These are phyloP conservation scores for Varroa destructor DNA, from an alignment of 1,140 invertebrate species.

Conservation along the genomic window DNA sequence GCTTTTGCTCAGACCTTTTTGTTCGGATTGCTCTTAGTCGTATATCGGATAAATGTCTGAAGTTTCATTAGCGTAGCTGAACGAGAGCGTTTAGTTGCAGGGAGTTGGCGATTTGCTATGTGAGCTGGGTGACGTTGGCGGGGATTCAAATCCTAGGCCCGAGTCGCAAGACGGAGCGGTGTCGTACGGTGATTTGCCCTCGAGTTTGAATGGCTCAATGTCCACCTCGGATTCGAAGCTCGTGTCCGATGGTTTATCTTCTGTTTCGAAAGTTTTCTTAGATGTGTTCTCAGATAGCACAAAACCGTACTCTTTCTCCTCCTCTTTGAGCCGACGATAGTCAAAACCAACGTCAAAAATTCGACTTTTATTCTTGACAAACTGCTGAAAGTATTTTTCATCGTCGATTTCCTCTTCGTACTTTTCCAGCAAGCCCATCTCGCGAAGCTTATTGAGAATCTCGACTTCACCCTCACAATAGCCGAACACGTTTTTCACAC, in stretches of 20 bases:
- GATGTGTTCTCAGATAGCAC: not conserved
- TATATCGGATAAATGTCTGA: too few relatives aligned
- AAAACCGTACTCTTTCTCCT: not conserved
- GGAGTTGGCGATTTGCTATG: constrained; percentile 26
- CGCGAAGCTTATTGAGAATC: not conserved
- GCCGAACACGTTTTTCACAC: constrained; percentile 21
- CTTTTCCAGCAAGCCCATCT: constrained; percentile 12
- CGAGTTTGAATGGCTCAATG: constrained; percentile 2
- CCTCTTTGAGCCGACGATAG: not conserved
- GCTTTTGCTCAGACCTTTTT: too few relatives aligned
- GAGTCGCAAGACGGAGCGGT: constrained; percentile 12
- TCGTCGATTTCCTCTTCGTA: constrained; percentile 20
- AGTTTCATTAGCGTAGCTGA: too few relatives aligned
- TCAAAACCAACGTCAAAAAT: constrained; percentile 4
- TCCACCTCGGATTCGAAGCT: constrained; percentile 28
- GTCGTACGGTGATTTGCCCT: constrained; percentile 6
- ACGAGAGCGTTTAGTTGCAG: too few relatives aligned
- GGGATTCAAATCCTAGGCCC: constrained; percentile 13
- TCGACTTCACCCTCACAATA: constrained; percentile 14
- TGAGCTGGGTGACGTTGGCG: constrained; percentile 16
- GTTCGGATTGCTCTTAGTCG: too few relatives aligned
- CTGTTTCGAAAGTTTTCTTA: constrained; percentile 43
- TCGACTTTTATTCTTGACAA: constrained; percentile 21
- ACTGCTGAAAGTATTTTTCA: constrained; percentile 4
- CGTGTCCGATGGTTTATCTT: constrained; percentile 37